Conservation (phyloP, 1,140 invertebrate species). For the Portunus trituberculatus region DNA sequence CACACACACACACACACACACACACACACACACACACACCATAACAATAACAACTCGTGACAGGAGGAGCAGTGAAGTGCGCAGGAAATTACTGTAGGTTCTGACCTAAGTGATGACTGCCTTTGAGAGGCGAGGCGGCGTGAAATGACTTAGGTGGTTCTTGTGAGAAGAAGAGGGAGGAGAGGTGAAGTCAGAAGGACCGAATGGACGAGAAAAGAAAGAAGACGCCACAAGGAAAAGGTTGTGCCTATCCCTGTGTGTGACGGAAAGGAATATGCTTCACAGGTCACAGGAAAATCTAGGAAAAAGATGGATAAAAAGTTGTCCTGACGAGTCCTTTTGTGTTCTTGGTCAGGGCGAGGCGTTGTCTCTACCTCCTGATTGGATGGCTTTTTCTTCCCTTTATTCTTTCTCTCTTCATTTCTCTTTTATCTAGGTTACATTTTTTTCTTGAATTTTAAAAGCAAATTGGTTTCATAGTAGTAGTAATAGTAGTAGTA, state of each 20-base stretch:
- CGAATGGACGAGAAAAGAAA: not conserved
- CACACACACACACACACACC: conserved; percentile 9
- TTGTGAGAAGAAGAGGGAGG: not conserved
- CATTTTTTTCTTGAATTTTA: not conserved
- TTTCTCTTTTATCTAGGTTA: not conserved
- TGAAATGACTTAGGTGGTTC: not conserved
- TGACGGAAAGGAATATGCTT: too few species aligned
- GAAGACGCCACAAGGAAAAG: not conserved
- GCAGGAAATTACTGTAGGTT: not conserved
- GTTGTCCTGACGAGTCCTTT: not conserved
- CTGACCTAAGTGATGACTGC: not conserved
- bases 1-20: conserved; percentile 10
- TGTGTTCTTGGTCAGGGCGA: not conserved
- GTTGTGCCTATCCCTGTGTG: too few species aligned
- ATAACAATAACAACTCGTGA: not conserved
- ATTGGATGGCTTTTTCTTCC: not conserved
- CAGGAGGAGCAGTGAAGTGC: not conserved
- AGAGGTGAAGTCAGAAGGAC: not conserved
- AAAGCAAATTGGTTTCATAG: too few species aligned
- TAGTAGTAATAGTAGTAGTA: too few species aligned
- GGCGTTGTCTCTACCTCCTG: not conserved
- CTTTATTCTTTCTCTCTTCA: not conserved
- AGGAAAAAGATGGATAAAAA: not conserved
- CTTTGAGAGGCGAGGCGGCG: not conserved
- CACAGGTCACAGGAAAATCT: too few species aligned